phyloP scores from a whole-genome alignment of 2,888 invertebrate genomes.

The Ellobium chinense region DNA sequence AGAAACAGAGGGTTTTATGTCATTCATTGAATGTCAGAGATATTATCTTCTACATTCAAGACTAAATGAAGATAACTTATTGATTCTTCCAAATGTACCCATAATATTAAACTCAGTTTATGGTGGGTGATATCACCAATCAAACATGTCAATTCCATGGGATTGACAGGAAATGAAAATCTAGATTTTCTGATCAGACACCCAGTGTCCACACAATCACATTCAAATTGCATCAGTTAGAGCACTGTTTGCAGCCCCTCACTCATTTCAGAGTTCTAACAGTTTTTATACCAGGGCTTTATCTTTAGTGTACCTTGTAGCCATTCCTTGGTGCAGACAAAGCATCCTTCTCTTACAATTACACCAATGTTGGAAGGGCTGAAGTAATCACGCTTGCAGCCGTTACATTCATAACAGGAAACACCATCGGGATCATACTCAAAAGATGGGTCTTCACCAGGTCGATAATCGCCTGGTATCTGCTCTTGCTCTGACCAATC shows the following conservation, averaged over 20 bases:
- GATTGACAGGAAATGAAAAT: no score
- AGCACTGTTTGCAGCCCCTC: no score
- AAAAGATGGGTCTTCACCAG: constrained; percentile 56
- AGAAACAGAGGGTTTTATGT: no score
- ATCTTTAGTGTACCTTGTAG: constrained; percentile 52
- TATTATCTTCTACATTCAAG: no score
- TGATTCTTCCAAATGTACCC: no score
- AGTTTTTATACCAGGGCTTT: not conserved
- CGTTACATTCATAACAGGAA: constrained; percentile 57
- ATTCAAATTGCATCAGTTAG: not conserved
- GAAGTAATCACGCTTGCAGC: constrained; percentile 58
- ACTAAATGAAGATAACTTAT: no score
- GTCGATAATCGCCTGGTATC: constrained; percentile 56
- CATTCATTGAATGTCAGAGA: no score
- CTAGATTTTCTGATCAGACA: not conserved
- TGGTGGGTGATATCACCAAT: no score
- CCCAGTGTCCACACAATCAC: not conserved
- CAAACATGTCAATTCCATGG: no score
- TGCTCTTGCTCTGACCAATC: constrained; percentile 60
- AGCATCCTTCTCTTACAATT: constrained; percentile 53
- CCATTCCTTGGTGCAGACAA: constrained; percentile 61
- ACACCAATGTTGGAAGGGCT: constrained; percentile 47
- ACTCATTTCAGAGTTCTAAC: not conserved
- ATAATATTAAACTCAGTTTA: no score
- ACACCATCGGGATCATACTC: constrained; percentile 55